These are phyloP conservation scores for Atlantisia rogersi DNA, from an alignment of 2,113 vertebrate species.

Conservation along the genomic window DNA sequence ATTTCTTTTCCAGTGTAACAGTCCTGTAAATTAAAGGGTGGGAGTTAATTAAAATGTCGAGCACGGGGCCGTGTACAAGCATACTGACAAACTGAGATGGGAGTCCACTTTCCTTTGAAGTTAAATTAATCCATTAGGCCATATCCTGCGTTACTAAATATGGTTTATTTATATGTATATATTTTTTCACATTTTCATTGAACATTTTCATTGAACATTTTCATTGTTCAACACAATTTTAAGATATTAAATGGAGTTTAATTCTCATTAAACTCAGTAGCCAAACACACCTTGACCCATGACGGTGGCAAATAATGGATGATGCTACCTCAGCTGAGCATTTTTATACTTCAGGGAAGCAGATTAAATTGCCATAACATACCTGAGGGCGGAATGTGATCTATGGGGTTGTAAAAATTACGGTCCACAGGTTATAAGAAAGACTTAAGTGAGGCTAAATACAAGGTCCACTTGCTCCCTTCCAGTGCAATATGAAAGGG, in stretches of 20 bases:
- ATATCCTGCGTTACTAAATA: not conserved
- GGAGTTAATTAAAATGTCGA: not conserved
- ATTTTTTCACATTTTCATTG: rapidly evolving
- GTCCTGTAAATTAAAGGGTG: not conserved
- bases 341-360: not conserved
- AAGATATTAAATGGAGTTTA: not conserved
- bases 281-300: not conserved
- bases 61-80: not conserved
- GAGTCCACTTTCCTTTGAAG: not conserved
- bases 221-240: not conserved
- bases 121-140: not conserved
- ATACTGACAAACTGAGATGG: not conserved
- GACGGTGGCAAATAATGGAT: not conserved
- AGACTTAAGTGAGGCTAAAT: not conserved
- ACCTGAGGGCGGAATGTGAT: not conserved
- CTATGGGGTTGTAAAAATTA: not conserved
- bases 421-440: not conserved
- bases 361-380: not conserved
- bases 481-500: not conserved
- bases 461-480: not conserved
- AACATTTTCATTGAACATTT: too few relatives aligned
- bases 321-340: not conserved
- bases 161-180: not conserved
- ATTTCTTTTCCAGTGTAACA: not conserved
- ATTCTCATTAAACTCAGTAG: not conserved